These are phyloP conservation scores for Iselma pallidipennis DNA, from an alignment of 2,888 invertebrate genomes.

Conservation along the genomic window DNA sequence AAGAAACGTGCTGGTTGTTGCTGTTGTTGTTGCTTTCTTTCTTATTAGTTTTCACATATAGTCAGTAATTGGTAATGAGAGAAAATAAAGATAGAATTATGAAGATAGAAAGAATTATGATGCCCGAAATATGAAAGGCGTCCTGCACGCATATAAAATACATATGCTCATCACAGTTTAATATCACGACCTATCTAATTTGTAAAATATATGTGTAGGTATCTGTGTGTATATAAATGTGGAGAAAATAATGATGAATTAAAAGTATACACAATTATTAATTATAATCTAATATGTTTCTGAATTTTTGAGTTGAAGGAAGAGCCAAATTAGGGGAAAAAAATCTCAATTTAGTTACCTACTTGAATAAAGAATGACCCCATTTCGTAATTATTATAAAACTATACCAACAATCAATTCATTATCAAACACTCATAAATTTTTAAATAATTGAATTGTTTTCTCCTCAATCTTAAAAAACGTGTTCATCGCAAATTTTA, in stretches of 20 bases:
- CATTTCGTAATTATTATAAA: neutral
- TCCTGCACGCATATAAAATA: conserved; percentile 8
- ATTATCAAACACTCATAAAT: neutral
- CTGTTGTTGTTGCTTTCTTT: no score
- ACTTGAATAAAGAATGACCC: neutral
- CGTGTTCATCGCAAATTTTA: neutral
- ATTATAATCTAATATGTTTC: no score
- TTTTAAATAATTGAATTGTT: neutral
- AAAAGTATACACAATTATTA: no score
- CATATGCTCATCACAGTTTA: neutral
- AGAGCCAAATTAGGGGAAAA: no score
- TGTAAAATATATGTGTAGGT: neutral
- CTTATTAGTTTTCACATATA: no score
- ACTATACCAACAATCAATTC: neutral
- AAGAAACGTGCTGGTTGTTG: conserved; percentile 37
- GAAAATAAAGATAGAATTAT: neutral
- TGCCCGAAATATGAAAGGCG: conserved; percentile 33
- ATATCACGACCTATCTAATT: neutral
- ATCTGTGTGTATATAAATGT: neutral
- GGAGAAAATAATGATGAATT: neutral
- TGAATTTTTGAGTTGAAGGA: no score
- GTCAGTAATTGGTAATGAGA: neutral
- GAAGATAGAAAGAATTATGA: conserved; percentile 45
- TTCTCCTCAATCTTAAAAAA: neutral
- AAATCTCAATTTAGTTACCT: no score